phyloP scores from a whole-genome alignment of 2,113 vertebrate genomes.

The Mesembrinibis cayennensis region DNA sequence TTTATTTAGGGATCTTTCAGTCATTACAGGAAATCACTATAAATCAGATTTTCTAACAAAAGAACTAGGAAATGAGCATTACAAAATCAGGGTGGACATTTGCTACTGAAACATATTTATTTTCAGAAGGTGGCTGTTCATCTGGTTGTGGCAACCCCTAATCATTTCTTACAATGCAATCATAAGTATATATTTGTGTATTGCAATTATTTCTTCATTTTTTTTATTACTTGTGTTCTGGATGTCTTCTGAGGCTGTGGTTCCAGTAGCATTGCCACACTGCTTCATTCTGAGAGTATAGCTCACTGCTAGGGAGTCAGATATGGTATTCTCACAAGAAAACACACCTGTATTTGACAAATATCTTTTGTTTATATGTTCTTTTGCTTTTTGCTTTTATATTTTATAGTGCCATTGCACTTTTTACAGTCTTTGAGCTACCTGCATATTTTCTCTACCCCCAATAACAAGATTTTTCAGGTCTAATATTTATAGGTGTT shows the following conservation, averaged over 20 bases:
- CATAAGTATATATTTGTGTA: neutral
- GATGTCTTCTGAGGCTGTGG: neutral
- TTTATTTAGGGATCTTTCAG: neutral
- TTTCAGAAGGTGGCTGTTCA: neutral
- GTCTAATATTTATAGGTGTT: neutral
- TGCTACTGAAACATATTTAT: neutral
- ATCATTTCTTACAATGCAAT: neutral
- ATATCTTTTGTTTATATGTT: neutral
- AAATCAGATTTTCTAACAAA: neutral
- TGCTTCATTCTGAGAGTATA: neutral
- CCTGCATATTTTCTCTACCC: neutral
- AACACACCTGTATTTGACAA: neutral
- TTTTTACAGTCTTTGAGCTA: neutral
- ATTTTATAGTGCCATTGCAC: neutral
- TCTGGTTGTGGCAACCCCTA: neutral
- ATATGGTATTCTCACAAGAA: rapidly evolving
- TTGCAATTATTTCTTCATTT: neutral
- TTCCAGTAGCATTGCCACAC: neutral
- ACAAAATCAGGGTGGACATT: neutral
- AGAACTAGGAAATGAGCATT: neutral
- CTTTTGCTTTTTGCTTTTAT: neutral
- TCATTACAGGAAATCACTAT: neutral
- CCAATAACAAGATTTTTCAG: neutral
- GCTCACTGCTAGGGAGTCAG: neutral
- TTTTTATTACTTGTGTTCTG: neutral